These are phyloP conservation scores for Dermatophagoides farinae DNA, from an alignment of 1,140 invertebrate species.

Conservation along the genomic window DNA sequence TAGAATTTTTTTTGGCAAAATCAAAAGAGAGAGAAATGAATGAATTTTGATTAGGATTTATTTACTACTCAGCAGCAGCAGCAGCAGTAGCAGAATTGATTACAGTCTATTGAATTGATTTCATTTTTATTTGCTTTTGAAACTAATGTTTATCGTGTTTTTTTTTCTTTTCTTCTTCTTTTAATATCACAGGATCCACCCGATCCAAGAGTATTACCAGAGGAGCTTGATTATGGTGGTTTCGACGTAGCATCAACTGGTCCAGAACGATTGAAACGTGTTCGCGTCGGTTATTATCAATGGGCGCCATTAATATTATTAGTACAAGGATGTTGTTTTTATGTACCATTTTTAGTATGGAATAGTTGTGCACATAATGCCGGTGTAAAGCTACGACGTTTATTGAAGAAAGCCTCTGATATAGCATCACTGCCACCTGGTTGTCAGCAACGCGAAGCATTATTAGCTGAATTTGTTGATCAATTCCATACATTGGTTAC, in stretches of 20 bases:
- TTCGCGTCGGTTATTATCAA: slow-evolving; percentile 32
- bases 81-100: no score
- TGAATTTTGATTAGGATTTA: no score
- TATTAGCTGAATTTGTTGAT: slow-evolving; percentile 26
- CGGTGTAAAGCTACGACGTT: slow-evolving; percentile 25
- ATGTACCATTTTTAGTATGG: slow-evolving; percentile 35
- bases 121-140: no score
- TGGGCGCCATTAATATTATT: slow-evolving; percentile 36
- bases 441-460: slow-evolving; percentile 26
- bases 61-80: no score
- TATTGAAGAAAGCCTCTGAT: slow-evolving; percentile 25
- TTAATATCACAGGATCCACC: slow-evolving; percentile 17
- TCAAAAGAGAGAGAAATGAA: no score
- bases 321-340: slow-evolving; percentile 33
- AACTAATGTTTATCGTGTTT: background rate
- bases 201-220: slow-evolving; percentile 18
- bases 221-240: slow-evolving; percentile 22
- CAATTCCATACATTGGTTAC: slow-evolving; percentile 26
- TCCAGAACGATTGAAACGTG: slow-evolving; percentile 21
- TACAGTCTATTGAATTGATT: background rate
- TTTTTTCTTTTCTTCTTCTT: background rate
- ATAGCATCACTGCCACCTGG: slow-evolving; percentile 25
- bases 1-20: no score
- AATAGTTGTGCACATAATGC: slow-evolving; percentile 26
- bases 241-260: slow-evolving; percentile 18